These are phyloP conservation scores for Eospalax fontanierii DNA, from an alignment of 2,797 vertebrate genomes.

Conservation along the genomic window DNA sequence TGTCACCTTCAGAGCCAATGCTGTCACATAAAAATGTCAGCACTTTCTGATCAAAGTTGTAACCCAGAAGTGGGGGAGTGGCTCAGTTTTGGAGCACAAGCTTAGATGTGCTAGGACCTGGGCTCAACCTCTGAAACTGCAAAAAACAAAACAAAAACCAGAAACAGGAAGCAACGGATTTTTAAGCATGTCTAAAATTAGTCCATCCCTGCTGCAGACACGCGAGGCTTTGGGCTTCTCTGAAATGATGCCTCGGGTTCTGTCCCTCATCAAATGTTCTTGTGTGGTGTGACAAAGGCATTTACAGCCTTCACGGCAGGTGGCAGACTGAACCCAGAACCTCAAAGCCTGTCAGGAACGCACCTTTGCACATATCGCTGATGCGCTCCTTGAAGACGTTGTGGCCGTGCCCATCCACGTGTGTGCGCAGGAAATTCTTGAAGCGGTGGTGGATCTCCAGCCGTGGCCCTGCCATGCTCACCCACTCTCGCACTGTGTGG, in stretches of 20 bases:
- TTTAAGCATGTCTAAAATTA: background rate
- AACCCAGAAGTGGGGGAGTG: background rate
- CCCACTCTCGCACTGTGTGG: slow-evolving; percentile 98
- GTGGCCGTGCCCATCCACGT: slow-evolving; percentile 97
- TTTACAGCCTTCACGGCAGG: background rate
- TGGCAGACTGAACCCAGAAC: background rate
- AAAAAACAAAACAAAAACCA: background rate
- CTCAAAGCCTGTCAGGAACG: background rate
- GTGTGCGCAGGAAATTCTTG: slow-evolving; percentile 98
- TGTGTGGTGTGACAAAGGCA: too few relatives aligned
- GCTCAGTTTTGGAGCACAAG: background rate
- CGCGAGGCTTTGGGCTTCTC: background rate
- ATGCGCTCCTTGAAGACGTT: slow-evolving; percentile 99
- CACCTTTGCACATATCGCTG: slow-evolving; percentile 99
- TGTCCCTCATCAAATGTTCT: background rate
- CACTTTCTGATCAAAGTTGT: background rate
- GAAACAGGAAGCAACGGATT: background rate
- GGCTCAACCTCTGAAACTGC: background rate
- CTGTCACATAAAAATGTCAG: background rate
- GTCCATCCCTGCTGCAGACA: too few relatives aligned
- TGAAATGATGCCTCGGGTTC: background rate
- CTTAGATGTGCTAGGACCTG: background rate
- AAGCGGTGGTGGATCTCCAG: slow-evolving; percentile 99
- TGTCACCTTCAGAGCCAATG: background rate
- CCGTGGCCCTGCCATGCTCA: slow-evolving; percentile 97